Conservation (phyloP, 2,113 vertebrate genomes). For the Hirundichthys speculiger region DNA sequence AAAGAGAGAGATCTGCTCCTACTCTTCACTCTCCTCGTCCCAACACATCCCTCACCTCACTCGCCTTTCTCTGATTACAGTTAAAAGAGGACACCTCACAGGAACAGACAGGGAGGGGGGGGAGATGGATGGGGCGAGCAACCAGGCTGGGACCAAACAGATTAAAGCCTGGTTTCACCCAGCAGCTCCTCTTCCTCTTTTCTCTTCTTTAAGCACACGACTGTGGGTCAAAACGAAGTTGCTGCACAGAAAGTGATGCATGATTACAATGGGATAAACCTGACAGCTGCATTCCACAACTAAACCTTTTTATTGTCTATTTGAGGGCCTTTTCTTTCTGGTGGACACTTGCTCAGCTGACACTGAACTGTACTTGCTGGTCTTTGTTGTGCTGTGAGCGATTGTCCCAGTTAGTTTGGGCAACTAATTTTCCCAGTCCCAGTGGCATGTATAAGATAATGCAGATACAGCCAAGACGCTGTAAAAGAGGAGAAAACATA, state of each 20-base stretch:
- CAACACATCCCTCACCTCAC: slow-evolving; percentile 46
- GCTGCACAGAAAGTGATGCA: slow-evolving; percentile 17
- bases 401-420: neutral
- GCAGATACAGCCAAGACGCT: no score
- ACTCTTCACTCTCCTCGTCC: slow-evolving; percentile 21
- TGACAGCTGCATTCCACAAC: slow-evolving; percentile 14
- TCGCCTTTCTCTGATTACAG: slow-evolving; percentile 57
- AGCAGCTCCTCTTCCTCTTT: slow-evolving; percentile 39
- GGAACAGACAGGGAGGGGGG: slow-evolving; percentile 39
- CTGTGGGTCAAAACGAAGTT: slow-evolving; percentile 36
- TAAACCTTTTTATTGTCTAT: slow-evolving; percentile 9
- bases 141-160: slow-evolving; percentile 47
- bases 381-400: neutral
- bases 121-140: slow-evolving; percentile 39
- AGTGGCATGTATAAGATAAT: no score
- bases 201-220: slow-evolving; percentile 27
- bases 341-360: slow-evolving; percentile 11
- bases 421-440: no score
- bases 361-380: slow-evolving; percentile 1
- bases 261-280: slow-evolving; percentile 31
- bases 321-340: slow-evolving; percentile 23
- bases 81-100: slow-evolving; percentile 52
- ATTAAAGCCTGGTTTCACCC: slow-evolving; percentile 47
- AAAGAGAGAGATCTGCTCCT: slow-evolving; percentile 19
- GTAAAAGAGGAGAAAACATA: no score